Percentiles rank a stretch among this genome's conserved stretches.
These are phyloP conservation scores for Malurus alboscapulatus DNA, from an alignment of 2,113 vertebrate genomes.

Conservation along the genomic window DNA sequence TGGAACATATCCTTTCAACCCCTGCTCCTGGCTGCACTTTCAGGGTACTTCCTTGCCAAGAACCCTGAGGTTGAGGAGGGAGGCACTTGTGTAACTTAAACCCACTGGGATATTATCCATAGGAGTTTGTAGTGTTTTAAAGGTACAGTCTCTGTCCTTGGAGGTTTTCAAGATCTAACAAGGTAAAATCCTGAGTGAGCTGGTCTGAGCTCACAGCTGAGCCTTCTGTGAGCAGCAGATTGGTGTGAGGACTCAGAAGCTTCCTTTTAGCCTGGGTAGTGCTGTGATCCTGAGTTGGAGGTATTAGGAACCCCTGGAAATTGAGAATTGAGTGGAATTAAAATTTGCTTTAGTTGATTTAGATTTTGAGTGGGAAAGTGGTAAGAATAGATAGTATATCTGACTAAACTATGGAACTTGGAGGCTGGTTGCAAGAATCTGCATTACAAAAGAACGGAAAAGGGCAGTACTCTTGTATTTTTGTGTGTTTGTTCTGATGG, in stretches of 20 bases:
- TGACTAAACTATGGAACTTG: background rate
- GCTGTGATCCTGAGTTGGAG: background rate
- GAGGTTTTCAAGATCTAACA: background rate
- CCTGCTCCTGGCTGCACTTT: background rate
- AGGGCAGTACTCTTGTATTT: background rate
- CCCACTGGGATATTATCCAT: background rate
- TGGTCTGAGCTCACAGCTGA: background rate
- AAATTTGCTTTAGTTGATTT: background rate
- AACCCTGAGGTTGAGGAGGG: background rate
- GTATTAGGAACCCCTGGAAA: background rate
- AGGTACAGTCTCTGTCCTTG: background rate
- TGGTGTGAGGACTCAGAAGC: background rate
- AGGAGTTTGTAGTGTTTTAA: background rate
- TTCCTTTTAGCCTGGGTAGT: background rate
- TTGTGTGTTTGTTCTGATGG: background rate
- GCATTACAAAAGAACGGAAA: background rate
- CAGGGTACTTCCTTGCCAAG: constrained; percentile 9
- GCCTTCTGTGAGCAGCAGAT: background rate
- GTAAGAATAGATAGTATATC: background rate
- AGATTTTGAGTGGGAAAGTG: background rate
- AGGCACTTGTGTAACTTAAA: background rate
- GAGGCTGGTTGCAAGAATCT: background rate
- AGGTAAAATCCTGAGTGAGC: background rate
- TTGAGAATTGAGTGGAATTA: background rate
- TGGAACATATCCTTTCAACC: background rate